These are phyloP conservation scores for Seira ritae DNA, from an alignment of 2,888 invertebrate species.

Conservation along the genomic window DNA sequence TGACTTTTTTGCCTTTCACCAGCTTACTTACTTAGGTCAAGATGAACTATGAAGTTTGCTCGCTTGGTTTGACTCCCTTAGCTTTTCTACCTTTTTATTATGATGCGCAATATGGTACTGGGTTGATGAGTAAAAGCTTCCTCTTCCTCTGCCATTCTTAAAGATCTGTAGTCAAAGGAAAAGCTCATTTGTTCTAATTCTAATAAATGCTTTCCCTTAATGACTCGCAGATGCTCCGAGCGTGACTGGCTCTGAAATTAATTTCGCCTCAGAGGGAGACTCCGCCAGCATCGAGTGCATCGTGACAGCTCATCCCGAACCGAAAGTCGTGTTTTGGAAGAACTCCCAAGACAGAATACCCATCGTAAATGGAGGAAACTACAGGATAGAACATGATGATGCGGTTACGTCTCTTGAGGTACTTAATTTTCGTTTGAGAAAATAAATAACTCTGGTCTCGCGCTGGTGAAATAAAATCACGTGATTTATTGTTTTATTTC, in stretches of 20 bases:
- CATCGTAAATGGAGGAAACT: conserved; percentile 76
- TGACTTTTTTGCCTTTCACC: too few relatives aligned
- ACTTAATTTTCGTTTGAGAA: background rate
- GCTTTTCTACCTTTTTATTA: too few relatives aligned
- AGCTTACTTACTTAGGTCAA: too few relatives aligned
- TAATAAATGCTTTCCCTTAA: conserved; percentile 67
- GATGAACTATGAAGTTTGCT: too few relatives aligned
- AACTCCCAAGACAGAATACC: conserved; percentile 83
- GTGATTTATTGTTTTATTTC: too few relatives aligned
- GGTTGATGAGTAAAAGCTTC: background rate
- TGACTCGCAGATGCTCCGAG: conserved; percentile 82
- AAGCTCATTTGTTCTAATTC: conserved; percentile 58
- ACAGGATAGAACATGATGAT: conserved; percentile 65
- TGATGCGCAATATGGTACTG: too few relatives aligned
- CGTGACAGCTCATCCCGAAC: conserved; percentile 87
- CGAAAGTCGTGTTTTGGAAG: conserved; percentile 88
- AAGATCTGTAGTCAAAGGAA: conserved; percentile 44
- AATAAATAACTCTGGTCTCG: background rate
- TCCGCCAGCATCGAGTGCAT: conserved; percentile 86
- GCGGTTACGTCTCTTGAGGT: conserved; percentile 50
- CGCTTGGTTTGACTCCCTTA: too few relatives aligned
- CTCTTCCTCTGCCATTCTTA: background rate
- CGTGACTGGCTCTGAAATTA: conserved; percentile 86
- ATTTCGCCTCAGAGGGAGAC: conserved; percentile 86
- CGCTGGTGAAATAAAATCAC: too few relatives aligned